These are phyloP conservation scores for Achatina immaculata DNA, from an alignment of 1,140 invertebrate genomes.

Conservation along the genomic window DNA sequence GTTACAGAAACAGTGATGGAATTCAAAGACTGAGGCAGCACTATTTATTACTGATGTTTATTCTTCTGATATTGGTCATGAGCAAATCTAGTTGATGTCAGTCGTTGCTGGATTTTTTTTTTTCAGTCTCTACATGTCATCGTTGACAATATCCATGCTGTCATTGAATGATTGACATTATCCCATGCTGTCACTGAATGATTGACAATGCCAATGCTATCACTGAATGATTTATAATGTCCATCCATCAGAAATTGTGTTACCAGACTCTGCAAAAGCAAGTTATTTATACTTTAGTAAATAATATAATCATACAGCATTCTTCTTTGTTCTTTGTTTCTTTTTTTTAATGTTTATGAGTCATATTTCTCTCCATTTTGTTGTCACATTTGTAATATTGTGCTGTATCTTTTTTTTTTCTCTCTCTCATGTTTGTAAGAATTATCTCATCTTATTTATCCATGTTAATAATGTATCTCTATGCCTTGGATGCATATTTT, in stretches of 20 bases:
- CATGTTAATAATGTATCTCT: no score
- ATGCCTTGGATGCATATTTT: no score
- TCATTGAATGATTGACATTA: neutral
- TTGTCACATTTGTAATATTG: no score
- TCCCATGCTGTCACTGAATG: neutral
- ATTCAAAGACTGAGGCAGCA: neutral
- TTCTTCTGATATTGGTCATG: neutral
- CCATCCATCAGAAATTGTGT: neutral
- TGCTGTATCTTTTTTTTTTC: no score
- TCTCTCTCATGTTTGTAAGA: no score
- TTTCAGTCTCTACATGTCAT: neutral
- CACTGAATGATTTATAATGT: neutral
- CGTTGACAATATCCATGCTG: no score
- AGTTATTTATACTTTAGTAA: constrained; percentile 3
- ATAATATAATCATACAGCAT: neutral
- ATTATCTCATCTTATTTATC: no score
- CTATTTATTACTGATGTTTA: neutral
- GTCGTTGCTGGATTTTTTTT: neutral
- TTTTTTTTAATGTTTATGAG: no score
- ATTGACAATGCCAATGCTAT: neutral
- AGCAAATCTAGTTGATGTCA: neutral
- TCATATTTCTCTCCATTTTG: no score
- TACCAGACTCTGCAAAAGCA: constrained; percentile 1
- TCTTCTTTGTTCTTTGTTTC: neutral
- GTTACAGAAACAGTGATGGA: neutral